Conservation (phyloP, 2,797 vertebrate genomes). For the Sparidentex hasta region DNA sequence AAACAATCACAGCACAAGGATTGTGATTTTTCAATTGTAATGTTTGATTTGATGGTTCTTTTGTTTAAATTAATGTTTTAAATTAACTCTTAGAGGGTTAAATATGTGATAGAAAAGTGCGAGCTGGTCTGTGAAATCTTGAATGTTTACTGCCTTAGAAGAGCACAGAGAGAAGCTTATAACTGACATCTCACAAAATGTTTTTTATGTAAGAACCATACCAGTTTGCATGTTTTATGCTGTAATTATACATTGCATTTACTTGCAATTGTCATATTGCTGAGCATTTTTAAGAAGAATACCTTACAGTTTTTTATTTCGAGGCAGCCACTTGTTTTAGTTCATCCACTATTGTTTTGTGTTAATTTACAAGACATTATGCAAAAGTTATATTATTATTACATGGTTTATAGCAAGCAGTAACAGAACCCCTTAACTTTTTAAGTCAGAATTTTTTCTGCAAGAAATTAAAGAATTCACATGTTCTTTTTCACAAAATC, state of each 20-base stretch:
- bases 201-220: not conserved
- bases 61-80: conserved; percentile 4
- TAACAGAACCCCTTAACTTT: not conserved
- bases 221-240: not conserved
- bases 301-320: not conserved
- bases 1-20: conserved; percentile 23
- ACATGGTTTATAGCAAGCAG: not conserved
- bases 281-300: not conserved
- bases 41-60: not conserved
- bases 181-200: not conserved
- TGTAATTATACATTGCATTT: not conserved
- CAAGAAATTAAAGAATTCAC: conserved; percentile 2
- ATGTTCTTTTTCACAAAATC: conserved; percentile 3
- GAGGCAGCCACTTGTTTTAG: not conserved
- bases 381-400: not conserved
- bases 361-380: not conserved
- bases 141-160: not conserved
- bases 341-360: not conserved
- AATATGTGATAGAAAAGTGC: not conserved
- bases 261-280: not conserved
- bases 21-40: not conserved
- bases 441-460: not conserved
- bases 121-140: conserved; percentile 12
- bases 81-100: not conserved
- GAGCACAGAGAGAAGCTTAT: not conserved